These are phyloP conservation scores for Vipera latastei DNA, from an alignment of 2,797 vertebrate species.

Conservation along the genomic window DNA sequence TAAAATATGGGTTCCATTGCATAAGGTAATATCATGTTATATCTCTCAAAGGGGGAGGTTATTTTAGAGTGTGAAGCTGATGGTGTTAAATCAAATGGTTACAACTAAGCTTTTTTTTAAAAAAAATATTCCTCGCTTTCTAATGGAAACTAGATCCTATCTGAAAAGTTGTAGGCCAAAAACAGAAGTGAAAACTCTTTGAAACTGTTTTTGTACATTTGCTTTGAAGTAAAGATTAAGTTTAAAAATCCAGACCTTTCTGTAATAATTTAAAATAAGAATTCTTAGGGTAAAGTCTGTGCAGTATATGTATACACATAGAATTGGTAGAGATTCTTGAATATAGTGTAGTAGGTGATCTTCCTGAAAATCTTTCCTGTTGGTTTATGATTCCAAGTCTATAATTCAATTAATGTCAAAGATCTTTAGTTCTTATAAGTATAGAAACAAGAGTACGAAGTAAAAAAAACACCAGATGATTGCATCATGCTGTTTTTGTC, in stretches of 20 bases:
- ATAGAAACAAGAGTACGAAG: not conserved
- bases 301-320: conserved; percentile 8
- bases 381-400: not conserved
- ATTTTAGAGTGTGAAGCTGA: conserved; percentile 31
- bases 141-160: conserved; percentile 25
- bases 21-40: conserved; percentile 25
- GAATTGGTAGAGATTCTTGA: conserved; percentile 21
- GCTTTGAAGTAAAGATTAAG: not conserved
- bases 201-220: not conserved
- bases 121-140: conserved; percentile 22
- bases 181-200: conserved; percentile 21
- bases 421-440: not conserved
- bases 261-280: conserved; percentile 9
- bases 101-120: conserved; percentile 35
- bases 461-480: not conserved
- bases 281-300: conserved; percentile 41
- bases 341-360: conserved; percentile 7
- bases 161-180: conserved; percentile 42
- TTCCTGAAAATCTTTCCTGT: conserved; percentile 16
- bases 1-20: conserved; percentile 41
- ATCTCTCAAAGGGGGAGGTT: conserved; percentile 41
- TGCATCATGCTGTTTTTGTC: not conserved
- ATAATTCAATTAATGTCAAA: not conserved
- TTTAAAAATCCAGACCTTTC: not conserved
- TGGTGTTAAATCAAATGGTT: conserved; percentile 44